Evolutionary conservation across 2,888 invertebrate genomes (phyloP).

Genomic region (Frankliniella fusca): DNA sequence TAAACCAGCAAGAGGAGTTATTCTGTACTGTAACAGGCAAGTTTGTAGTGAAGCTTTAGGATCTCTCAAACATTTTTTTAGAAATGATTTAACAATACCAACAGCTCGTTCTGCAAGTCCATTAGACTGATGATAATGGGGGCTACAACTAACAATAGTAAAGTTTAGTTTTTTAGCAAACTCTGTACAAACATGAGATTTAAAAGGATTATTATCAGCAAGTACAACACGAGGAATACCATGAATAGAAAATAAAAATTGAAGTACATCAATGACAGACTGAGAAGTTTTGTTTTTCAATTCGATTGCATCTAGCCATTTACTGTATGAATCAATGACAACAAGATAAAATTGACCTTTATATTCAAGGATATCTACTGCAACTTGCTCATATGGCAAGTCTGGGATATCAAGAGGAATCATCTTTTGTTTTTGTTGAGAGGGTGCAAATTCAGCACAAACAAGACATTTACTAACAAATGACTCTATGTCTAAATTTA

Average conservation of each 20-base stretch:
- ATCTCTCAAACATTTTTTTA: neutral
- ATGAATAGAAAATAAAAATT: no score
- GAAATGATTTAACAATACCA: neutral
- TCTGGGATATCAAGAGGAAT: neutral
- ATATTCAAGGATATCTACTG: constrained; percentile 21
- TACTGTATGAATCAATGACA: constrained; percentile 14
- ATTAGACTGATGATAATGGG: no score
- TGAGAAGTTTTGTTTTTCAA: neutral
- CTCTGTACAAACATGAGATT: no score
- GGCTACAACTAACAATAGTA: no score
- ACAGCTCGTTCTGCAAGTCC: constrained; percentile 14
- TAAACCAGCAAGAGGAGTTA: no score
- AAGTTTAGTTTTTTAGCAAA: no score
- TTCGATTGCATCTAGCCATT: constrained; percentile 27
- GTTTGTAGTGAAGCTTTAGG: no score
- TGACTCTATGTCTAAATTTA: constrained; percentile 17
- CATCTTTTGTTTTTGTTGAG: constrained; percentile 15
- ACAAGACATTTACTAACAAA: no score
- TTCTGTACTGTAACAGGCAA: no score
- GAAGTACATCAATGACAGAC: constrained; percentile 5
- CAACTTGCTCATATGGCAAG: no score
- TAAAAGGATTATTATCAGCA: no score
- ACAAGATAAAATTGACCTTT: constrained; percentile 3
- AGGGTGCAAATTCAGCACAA: neutral
- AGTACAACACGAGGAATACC: no score